Evolutionary conservation across 1,140 invertebrate genomes (phyloP).

Genomic region (Marisa cornuarietis): DNA sequence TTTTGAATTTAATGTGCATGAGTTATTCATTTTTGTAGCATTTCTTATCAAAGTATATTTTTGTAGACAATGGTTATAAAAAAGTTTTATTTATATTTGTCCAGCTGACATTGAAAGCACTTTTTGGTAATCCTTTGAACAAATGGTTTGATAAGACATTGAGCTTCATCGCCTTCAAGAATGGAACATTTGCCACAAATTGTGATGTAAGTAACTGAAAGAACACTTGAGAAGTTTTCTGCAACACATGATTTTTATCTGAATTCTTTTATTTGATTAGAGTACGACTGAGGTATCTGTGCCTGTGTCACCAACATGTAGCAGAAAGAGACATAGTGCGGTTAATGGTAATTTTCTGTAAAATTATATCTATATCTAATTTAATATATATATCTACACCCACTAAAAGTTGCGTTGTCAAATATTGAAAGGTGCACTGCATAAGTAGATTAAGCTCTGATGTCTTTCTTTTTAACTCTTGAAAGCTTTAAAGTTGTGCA

Average conservation of each 20-base stretch:
- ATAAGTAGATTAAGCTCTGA: no score
- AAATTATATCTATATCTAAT: no score
- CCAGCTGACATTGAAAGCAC: conserved; percentile 42
- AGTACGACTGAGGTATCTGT: not conserved
- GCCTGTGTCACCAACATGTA: no score
- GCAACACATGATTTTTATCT: not conserved
- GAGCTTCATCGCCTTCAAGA: conserved; percentile 67
- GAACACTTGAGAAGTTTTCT: not conserved
- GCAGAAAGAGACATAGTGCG: no score
- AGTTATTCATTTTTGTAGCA: not conserved
- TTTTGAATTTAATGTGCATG: conserved; percentile 11
- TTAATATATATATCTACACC: no score
- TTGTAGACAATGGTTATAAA: not conserved
- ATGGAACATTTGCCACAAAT: conserved; percentile 65
- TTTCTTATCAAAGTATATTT: not conserved
- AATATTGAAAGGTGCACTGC: no score
- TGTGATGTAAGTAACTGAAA: conserved; percentile 63
- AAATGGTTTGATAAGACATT: conserved; percentile 71
- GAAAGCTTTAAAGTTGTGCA: no score
- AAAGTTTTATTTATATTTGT: conserved; percentile 25
- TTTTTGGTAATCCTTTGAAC: conserved; percentile 67
- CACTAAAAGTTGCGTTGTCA: no score
- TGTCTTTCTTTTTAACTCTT: no score
- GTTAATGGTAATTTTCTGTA: no score
- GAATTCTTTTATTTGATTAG: not conserved